Evolutionary conservation across 1,140 invertebrate species (phyloP), one percentile per base, ranked within the genome.

Genomic region (Thalassaphorura encarpata): DNA sequence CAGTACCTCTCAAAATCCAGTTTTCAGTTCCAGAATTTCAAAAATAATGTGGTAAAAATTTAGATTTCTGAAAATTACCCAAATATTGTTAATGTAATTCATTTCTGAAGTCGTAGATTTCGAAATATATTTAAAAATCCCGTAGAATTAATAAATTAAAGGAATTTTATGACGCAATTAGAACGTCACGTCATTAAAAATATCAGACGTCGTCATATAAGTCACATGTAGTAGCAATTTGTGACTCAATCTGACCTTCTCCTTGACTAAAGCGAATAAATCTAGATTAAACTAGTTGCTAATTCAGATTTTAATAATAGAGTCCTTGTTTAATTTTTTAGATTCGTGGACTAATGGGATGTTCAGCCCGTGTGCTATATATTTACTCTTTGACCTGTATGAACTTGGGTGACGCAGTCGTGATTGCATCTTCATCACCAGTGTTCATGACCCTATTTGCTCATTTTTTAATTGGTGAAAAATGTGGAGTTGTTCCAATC

Each of bases 401-500:
- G 33, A 52, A 21, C 36, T 41, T 52, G 40, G 26, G 33, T 6
- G 50, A 52, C 23, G 33, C 50, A 5, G 41, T 52, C 33, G 50
- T 52, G 4, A 52, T 52, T 42, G 36, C 31, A 8, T 41, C 50
- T 26, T 21, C 50, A 13, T 41, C 36, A 3, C 86, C 87, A 16
- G 87, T 93, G 15, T 90, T 93, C 75, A 89, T 91, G 11, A 83
- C 85, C 24, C 82, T 93, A 63, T 90, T 92, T 70, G 89, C 89
- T 8, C 76, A 82, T 56, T 80, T 91, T 62, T 90, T 92, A 70
- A 75, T 94, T 2, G 90, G 90, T 69, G 89, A 93, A 67, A 84
- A 84, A 1, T 92, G 87, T 70, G 87, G 87, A 16, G 69, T 89
- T 13, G 89, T 90, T 69, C 88, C 88, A 63, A 79, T 84, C n/a